phyloP scores from a whole-genome alignment of 37 sponge, comb jelly and placozoan genomes.

The Beroe ovata region DNA sequence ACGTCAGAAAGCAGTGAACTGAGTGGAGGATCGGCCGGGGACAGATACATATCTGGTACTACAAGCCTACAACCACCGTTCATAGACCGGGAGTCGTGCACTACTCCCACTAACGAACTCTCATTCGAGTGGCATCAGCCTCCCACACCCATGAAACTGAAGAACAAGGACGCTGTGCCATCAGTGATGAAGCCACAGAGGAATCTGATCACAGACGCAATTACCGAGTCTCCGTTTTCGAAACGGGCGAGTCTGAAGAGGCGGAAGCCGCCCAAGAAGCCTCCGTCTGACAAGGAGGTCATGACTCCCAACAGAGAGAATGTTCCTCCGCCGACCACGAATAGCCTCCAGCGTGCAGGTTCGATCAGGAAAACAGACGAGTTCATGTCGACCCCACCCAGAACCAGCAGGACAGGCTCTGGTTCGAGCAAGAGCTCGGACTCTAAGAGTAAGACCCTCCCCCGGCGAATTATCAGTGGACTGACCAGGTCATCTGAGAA shows the following conservation, averaged over 20 bases:
- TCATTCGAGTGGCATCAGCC: not conserved
- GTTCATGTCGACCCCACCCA: not conserved
- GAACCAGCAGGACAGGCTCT: slow-evolving; percentile 2
- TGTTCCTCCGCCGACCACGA: not conserved
- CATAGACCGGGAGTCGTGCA: not conserved
- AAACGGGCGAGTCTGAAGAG: slow-evolving; percentile 27
- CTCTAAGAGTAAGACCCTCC: not conserved
- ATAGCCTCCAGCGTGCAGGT: not conserved
- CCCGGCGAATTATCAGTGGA: not conserved
- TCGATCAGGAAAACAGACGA: slow-evolving; percentile 4
- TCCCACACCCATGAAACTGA: not conserved
- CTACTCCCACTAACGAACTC: not conserved
- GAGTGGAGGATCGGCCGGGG: not conserved
- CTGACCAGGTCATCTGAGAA: not conserved
- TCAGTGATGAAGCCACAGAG: slow-evolving; percentile 38
- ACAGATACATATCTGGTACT: not conserved
- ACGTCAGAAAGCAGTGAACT: slow-evolving; percentile 3
- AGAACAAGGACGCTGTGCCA: not conserved
- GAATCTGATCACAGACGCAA: not conserved
- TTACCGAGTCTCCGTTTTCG: slow-evolving; percentile 1
- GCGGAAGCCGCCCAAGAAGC: not conserved
- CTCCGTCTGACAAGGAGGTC: not conserved
- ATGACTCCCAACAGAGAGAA: slow-evolving; percentile 18
- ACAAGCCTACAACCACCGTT: not conserved
- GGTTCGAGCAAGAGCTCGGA: slow-evolving; percentile 14